Base-by-base conservation (phyloP, 64 coral and sea anemone species). In the Anthopleura sola region DNA sequence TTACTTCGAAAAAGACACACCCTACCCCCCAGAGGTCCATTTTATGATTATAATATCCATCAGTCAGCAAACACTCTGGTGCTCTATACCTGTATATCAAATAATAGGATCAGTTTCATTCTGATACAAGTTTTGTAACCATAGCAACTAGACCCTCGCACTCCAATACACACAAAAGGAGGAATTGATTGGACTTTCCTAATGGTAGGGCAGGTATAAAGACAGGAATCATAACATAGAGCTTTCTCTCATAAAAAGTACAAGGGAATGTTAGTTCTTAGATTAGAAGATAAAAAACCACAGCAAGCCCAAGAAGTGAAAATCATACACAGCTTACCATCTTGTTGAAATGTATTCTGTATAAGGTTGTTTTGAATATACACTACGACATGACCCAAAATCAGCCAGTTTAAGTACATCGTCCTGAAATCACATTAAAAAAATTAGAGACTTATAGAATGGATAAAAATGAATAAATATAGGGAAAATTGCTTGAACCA, bases 11-110 rank as follows among this genome's bases (percentile, higher is more conserved):
- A 82, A 98, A 98, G 19, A 98, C 96, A 90, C 96, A 98, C 29
- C 96, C 96, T 23, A 98, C 87, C 94, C 96, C 93, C 96, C 96
- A 98, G 75, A 98, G 90, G 50, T 98, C 96, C 96, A 98, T 98
- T 88, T 98, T 98, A 84, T 98, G 89, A 18, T 86, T 92, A 79
- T 98, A 98, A 68, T 94, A 98, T 20, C 96, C 96, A 87, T 98
- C 96, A 17, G 96, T 98, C 29, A 98, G 53, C 36, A 98, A 84
- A 90, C 96, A 98, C 48, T 98, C 96, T 38, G 96, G 96, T 13
- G 96, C 96, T 17, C 96, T 84, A 83, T 98, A 98, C 92, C 92
- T 94, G 48, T 12, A 17, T 49, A 64, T 44, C 40, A 32, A 71
- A 32, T 34, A 71, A 8, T 31, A 28, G 6, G 5, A n/a, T 26